Evolutionary conservation across 2,888 invertebrate species (phyloP).

Genomic region (Shargacucullia verbasci): DNA sequence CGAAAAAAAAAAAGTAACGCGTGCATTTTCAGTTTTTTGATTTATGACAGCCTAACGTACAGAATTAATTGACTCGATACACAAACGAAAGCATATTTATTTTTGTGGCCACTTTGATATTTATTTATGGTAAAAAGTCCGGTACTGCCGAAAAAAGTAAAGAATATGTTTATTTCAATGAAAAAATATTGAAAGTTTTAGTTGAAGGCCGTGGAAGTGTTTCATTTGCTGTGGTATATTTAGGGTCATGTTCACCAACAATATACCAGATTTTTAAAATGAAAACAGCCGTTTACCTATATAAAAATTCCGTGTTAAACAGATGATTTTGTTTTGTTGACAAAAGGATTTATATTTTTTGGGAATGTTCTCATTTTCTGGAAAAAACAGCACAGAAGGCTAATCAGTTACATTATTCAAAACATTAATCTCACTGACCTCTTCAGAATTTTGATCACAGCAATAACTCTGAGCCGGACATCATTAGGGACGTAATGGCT

Average conservation of each 20-base stretch:
- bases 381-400: background rate
- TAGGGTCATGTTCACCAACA: no score
- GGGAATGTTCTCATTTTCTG: no score
- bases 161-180: constrained; percentile 38
- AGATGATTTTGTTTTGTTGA: no score
- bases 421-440: background rate
- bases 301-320: no score
- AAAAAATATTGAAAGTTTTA: constrained; percentile 34
- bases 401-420: background rate
- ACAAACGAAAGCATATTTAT: constrained; percentile 48
- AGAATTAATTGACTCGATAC: constrained; percentile 51
- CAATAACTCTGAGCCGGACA: constrained; percentile 25
- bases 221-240: no score
- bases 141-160: constrained; percentile 25
- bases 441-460: constrained; percentile 23
- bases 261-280: no score
- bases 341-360: no score
- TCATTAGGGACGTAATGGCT: constrained; percentile 44
- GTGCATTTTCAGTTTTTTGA: constrained; percentile 47
- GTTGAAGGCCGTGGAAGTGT: no score
- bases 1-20: constrained; percentile 29
- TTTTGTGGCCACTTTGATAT: constrained; percentile 40
- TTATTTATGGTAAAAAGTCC: constrained; percentile 42
- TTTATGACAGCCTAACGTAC: constrained; percentile 48
- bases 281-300: no score